Evolutionary conservation across 2,797 vertebrate genomes (phyloP), one percentile per base, ranked within the genome.

Genomic region (Arctocebus calabarensis): DNA sequence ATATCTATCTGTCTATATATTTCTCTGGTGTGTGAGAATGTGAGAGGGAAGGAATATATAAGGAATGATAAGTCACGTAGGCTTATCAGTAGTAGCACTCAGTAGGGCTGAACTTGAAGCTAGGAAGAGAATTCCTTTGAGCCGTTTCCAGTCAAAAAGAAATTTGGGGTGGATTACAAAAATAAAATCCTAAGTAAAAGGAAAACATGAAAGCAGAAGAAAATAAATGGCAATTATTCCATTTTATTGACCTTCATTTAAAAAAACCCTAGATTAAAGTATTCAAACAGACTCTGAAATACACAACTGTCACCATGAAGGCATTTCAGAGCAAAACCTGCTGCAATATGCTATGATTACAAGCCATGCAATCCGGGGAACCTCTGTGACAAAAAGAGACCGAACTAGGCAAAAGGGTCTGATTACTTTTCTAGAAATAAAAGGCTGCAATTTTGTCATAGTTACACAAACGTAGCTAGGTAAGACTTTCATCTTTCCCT

Each of bases 301-400:
- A 94, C 5, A 71, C 74, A 94, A 84, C 14, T 79, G 68, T 90
- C 91, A 96, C 62, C 92, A 79, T 37, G 78, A 92, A 94, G 45
- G 64, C 48, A 95, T 85, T 95, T 92, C 81, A 91, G 45, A 88
- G 84, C 45, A 93, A 91, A 96, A 82, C 68, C 43, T 95, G 64
- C 68, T 92, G 95, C 95, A 96, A 85, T 96, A 92, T 85, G 79
- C 70, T 91, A 82, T 85, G 87, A 95, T 93, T 96, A 95, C 96
- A 94, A 96, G 79, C 71, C 43, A 52, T 64, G 74, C 74, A 87
- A 96, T 78, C 71, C 84, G 61, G 43, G 37, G 55, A 87, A 93
- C 52, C 73, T 92, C 61, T 74, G 12, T 57, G 84, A 84, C n/a
- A 93, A 92, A 96, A 94, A 68, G 34, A 75, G 57, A 84, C 84